Evolutionary conservation across 2,797 vertebrate genomes (phyloP).

Genomic region (Lagocephalus sceleratus): DNA sequence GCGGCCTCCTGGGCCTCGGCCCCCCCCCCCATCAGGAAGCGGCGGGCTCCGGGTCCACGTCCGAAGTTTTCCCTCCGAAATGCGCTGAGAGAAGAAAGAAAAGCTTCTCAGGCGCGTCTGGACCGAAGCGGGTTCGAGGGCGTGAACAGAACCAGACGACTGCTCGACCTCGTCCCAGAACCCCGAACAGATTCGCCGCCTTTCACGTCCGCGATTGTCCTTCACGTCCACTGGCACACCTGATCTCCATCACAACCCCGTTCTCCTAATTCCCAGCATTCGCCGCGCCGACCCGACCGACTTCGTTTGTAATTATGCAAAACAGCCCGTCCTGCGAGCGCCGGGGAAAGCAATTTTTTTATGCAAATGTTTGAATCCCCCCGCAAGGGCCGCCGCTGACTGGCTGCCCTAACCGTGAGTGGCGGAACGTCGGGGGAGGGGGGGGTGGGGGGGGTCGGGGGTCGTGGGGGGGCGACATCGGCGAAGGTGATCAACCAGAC

Average conservation of each 20-base stretch:
- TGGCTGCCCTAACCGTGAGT: constrained; percentile 78
- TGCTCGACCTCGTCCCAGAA: too few relatives aligned
- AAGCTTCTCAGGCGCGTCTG: too few relatives aligned
- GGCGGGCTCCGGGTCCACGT: background rate
- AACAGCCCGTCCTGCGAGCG: constrained; percentile 68
- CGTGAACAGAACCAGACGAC: too few relatives aligned
- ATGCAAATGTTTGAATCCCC: constrained; percentile 86
- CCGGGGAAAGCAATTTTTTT: constrained; percentile 83
- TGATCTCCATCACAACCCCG: constrained; percentile 6
- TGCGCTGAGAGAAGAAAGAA: too few relatives aligned
- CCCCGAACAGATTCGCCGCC: too few relatives aligned
- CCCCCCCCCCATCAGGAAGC: too few relatives aligned
- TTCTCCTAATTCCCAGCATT: constrained; percentile 61
- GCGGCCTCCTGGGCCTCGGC: background rate
- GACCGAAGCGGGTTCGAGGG: too few relatives aligned
- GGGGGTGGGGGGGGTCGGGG: too few relatives aligned
- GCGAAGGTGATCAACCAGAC: constrained; percentile 82
- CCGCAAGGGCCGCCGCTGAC: constrained; percentile 68
- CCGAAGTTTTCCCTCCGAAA: background rate
- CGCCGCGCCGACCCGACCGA: too few relatives aligned
- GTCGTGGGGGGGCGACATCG: constrained; percentile 80
- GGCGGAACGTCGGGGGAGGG: too few relatives aligned
- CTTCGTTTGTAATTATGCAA: constrained; percentile 88
- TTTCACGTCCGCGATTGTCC: constrained; percentile 1
- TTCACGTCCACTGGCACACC: constrained; percentile 22